Percentiles rank a stretch among this genome's conserved stretches.
Evolutionary conservation across 2,113 vertebrate species (phyloP).

Genomic region (Noturus placidus): DNA sequence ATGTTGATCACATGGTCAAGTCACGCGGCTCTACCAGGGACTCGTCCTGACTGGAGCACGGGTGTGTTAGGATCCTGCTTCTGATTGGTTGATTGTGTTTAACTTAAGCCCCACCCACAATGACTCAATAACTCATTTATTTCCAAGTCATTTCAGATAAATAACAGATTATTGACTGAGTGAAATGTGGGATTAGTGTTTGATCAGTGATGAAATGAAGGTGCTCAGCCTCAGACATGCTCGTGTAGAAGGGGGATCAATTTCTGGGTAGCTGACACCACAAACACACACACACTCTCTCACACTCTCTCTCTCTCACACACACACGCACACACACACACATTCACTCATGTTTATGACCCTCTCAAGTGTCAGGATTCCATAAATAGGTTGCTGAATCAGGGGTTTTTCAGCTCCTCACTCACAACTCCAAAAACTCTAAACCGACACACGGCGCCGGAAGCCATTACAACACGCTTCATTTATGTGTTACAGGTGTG

Average conservation of each 20-base stretch:
- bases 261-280: slow-evolving; percentile 85
- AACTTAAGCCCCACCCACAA: not conserved
- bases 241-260: slow-evolving; percentile 71
- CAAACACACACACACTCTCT: not conserved
- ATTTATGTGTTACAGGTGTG: not conserved
- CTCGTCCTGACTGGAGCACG: not conserved
- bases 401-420: slow-evolving; percentile 49
- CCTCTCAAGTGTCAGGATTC: slow-evolving; percentile 82
- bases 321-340: slow-evolving; percentile 56
- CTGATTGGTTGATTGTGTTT: not conserved
- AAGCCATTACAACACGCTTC: not conserved
- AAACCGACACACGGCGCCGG: not conserved
- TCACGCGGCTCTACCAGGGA: not conserved
- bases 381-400: slow-evolving; percentile 77
- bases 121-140: not conserved
- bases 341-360: slow-evolving; percentile 81
- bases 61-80: not conserved
- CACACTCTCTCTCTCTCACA: slow-evolving; percentile 65
- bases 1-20: not conserved
- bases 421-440: slow-evolving; percentile 17
- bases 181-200: slow-evolving; percentile 40
- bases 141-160: not conserved
- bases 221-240: slow-evolving; percentile 40
- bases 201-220: slow-evolving; percentile 54
- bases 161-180: not conserved